phyloP scores from a whole-genome alignment of 2,113 vertebrate species.

The Aleadryas rufinucha region DNA sequence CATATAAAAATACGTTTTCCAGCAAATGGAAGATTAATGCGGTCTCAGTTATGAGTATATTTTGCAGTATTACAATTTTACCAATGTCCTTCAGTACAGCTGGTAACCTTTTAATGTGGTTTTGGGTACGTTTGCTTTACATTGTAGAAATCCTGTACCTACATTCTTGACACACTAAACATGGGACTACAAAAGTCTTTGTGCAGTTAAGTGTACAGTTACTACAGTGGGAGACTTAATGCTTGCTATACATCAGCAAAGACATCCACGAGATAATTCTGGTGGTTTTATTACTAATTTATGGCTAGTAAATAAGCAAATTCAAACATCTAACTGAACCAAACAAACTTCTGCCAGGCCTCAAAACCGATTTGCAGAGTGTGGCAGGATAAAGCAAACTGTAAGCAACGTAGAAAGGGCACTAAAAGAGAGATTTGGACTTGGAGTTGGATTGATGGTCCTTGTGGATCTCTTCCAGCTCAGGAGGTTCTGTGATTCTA shows the following conservation, averaged over 20 bases:
- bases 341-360: background rate
- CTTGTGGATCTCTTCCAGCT: background rate
- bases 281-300: background rate
- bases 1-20: background rate
- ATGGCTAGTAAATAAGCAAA: background rate
- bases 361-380: background rate
- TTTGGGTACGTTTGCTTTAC: background rate
- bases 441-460: background rate
- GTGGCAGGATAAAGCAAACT: background rate
- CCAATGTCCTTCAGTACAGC: background rate
- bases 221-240: background rate
- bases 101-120: background rate
- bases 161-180: background rate
- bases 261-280: background rate
- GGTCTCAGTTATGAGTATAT: background rate
- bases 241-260: background rate
- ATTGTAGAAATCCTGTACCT: background rate
- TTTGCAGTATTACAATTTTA: background rate
- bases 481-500: background rate
- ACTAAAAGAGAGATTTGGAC: background rate
- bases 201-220: background rate
- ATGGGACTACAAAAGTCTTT: background rate
- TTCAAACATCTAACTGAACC: background rate
- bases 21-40: background rate
- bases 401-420: fast-evolving